Conservation (phyloP, 2,888 invertebrate genomes). For the Tachina fera region DNA sequence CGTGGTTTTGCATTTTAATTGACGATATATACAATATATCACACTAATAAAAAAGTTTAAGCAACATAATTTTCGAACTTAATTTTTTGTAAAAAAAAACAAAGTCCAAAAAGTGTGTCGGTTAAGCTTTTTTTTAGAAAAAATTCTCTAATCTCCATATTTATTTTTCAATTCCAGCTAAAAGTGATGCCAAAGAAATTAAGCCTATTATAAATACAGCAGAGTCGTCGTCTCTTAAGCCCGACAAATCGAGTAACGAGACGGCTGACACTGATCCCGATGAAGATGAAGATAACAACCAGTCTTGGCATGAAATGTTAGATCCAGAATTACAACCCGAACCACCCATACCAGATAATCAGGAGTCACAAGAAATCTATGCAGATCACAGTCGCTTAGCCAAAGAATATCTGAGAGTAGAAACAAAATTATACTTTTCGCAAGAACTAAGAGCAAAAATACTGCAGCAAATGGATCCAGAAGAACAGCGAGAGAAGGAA, state of each 20-base stretch:
- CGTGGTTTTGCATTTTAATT: no score
- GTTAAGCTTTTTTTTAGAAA: neutral
- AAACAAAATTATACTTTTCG: constrained; percentile 92
- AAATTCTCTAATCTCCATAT: neutral
- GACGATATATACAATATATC: no score
- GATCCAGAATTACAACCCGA: constrained; percentile 93
- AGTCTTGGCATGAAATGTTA: constrained; percentile 88
- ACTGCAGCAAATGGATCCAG: constrained; percentile 83
- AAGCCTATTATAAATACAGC: constrained; percentile 78
- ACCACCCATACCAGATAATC: constrained; percentile 90
- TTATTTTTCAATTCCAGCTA: constrained; percentile 76
- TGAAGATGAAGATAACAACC: constrained; percentile 79
- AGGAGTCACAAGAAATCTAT: constrained; percentile 92
- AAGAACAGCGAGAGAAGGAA: constrained; percentile 79
- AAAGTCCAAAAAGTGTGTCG: no score
- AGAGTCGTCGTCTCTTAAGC: constrained; percentile 58
- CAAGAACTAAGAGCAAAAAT: constrained; percentile 91
- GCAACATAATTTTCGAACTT: no score
- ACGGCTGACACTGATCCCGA: constrained; percentile 75
- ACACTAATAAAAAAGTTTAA: no score
- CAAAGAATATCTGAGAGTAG: constrained; percentile 93
- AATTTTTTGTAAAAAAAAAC: no score
- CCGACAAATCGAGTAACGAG: constrained; percentile 62
- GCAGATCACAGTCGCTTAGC: constrained; percentile 94
- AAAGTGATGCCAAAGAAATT: constrained; percentile 82